phyloP scores from a whole-genome alignment of 2,888 invertebrate genomes.

The Byasa hedistus region DNA sequence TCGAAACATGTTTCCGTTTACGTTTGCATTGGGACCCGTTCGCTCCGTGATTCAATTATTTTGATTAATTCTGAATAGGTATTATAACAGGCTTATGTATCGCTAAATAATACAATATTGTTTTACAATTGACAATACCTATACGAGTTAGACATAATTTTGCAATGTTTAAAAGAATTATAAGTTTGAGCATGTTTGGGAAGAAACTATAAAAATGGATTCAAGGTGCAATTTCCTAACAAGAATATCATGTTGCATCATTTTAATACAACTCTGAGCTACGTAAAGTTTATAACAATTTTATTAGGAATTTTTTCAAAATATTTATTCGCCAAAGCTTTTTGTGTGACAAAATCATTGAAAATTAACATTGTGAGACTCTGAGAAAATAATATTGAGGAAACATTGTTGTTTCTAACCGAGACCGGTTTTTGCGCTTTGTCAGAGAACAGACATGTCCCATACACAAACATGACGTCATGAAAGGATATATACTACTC shows the following conservation, averaged over 20 bases:
- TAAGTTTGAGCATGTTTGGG: neutral
- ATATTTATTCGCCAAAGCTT: too few relatives aligned
- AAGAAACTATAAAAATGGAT: neutral
- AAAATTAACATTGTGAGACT: neutral
- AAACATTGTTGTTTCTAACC: neutral
- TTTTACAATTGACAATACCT: too few relatives aligned
- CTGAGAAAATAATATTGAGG: neutral
- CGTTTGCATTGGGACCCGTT: neutral
- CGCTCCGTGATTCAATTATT: neutral
- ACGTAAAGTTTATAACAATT: too few relatives aligned
- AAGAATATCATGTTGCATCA: too few relatives aligned
- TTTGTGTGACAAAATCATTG: neutral
- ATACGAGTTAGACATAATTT: too few relatives aligned
- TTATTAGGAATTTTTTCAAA: too few relatives aligned
- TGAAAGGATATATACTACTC: neutral
- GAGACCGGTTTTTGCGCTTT: neutral
- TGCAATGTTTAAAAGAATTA: neutral
- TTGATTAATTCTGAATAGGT: neutral
- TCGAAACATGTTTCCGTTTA: slow-evolving; percentile 2
- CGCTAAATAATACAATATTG: neutral
- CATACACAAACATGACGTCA: neutral
- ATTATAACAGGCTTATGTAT: neutral
- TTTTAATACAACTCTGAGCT: too few relatives aligned
- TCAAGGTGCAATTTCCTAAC: too few relatives aligned
- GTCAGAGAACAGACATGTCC: neutral